Evolutionary conservation across 2,888 invertebrate species (phyloP).

Genomic region (Coleophora flavipennella): DNA sequence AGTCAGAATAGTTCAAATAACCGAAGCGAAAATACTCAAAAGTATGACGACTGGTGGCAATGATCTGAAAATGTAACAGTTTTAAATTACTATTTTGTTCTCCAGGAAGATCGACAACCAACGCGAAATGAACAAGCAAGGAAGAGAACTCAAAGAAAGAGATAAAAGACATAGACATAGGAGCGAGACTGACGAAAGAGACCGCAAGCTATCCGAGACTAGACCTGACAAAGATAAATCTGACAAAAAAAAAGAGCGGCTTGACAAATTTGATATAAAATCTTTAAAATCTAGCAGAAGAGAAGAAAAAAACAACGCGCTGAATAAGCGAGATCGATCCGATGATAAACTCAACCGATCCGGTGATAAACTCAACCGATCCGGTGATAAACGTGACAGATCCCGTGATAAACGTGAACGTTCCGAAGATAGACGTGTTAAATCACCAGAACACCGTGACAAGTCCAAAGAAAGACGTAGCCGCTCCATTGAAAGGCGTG

Average conservation of each 20-base stretch:
- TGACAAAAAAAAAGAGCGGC: not conserved
- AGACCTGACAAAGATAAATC: conserved; percentile 3
- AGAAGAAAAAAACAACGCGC: conserved; percentile 14
- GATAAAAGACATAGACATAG: conserved; percentile 20
- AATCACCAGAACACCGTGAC: conserved; percentile 10
- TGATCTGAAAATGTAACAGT: no score
- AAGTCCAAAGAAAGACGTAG: conserved; percentile 1
- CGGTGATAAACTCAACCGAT: conserved; percentile 16
- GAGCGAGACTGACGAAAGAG: conserved; percentile 18
- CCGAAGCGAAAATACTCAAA: no score
- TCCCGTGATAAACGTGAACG: conserved; percentile 4
- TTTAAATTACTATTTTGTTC: no score
- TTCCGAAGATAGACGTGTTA: conserved; percentile 10
- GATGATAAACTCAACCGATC: conserved; percentile 16
- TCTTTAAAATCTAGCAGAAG: conserved; percentile 6
- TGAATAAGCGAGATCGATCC: conserved; percentile 9
- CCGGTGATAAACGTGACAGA: conserved; percentile 10
- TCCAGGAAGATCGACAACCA: conserved; percentile 30
- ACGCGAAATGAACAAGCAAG: conserved; percentile 19
- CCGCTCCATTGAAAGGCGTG: conserved; percentile 4
- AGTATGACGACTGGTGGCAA: no score
- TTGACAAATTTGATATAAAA: conserved; percentile 1
- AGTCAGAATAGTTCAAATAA: no score
- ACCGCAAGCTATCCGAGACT: conserved; percentile 10
- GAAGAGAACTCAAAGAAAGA: conserved; percentile 13